These are phyloP conservation scores for Sinopyrophorus schimmeli DNA, from an alignment of 2,888 invertebrate species.

Conservation along the genomic window DNA sequence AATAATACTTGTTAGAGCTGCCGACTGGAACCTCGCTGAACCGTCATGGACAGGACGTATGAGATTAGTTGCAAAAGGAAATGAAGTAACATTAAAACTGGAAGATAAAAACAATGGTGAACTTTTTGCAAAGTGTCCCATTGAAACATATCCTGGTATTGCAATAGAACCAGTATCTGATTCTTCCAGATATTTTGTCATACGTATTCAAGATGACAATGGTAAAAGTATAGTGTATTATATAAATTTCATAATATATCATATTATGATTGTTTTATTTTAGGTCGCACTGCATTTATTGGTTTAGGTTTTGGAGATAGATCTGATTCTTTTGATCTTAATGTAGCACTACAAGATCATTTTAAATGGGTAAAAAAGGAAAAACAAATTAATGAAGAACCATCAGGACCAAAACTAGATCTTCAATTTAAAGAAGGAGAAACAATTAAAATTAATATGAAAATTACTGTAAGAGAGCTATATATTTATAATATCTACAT, in stretches of 20 bases:
- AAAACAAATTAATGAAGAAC: slow-evolving; percentile 77
- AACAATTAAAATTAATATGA: slow-evolving; percentile 99
- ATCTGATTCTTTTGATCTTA: slow-evolving; percentile 98
- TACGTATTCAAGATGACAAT: slow-evolving; percentile 92
- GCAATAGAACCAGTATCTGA: slow-evolving; percentile 96
- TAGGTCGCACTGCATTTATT: slow-evolving; percentile 87
- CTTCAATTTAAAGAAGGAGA: slow-evolving; percentile 98
- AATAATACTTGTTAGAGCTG: slow-evolving; percentile 71
- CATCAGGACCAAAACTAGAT: slow-evolving; percentile 82
- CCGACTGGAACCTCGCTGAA: slow-evolving; percentile 97
- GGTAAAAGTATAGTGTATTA: no score
- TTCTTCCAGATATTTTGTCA: slow-evolving; percentile 96
- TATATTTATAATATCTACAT: not conserved
- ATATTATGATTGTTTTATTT: slow-evolving; percentile 29
- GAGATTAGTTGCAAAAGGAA: slow-evolving; percentile 87
- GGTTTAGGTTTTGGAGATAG: slow-evolving; percentile 97
- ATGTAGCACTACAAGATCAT: slow-evolving; percentile 97
- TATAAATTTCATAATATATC: no score
- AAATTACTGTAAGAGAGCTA: slow-evolving; percentile 74
- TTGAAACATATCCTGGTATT: slow-evolving; percentile 92
- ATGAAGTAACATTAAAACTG: slow-evolving; percentile 84
- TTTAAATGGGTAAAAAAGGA: slow-evolving; percentile 92
- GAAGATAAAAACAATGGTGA: slow-evolving; percentile 95
- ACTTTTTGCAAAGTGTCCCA: slow-evolving; percentile 94
- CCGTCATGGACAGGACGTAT: slow-evolving; percentile 99